Base-by-base conservation (phyloP, 2,888 invertebrate genomes). In the Agonum fuliginosum region DNA sequence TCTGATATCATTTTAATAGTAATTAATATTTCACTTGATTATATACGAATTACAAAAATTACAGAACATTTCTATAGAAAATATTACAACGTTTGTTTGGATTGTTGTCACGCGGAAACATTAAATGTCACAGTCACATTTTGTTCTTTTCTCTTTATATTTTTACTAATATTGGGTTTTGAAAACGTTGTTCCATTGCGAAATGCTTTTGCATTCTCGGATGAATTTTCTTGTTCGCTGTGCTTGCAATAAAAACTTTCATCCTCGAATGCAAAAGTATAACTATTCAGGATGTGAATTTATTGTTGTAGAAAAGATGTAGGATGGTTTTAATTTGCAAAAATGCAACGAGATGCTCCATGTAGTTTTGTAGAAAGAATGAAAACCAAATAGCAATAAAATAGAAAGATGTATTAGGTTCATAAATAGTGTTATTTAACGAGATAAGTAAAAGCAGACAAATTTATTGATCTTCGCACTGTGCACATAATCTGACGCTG, bases 321-420 rank as follows among this genome's bases (percentile, higher is more conserved):
- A 62, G 58, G 58, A 62, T 30, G 58, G 12, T 58, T 48, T 58
- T 58, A 58, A 48, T 58, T 58, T 24, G 54, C 24, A 10, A 58
- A 58, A 58, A 58, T 62, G 58, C 58, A 30, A 62, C 17, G 17
- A 17, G 17, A 46, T 46, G 30, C 8, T 30, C 8, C 4, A 30
- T 30, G 30, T 30, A 5, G 30, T 30, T 8, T n/a, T n/a, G 37
- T 46, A 8, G 58, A 8, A 62, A 27, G 58, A 62, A 62, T 62
- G 27, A 27, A 17, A 62, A 62, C 19, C 27, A 17, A 14, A 30
- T 17, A 8, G 58, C 58, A 62, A 62, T 62, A 62, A 62, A 62
- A 62, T 62, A 30, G 30, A 10, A 30, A 62, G 58, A 62, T 30
- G 58, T 62, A 62, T 62, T 62, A 62, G 58, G 58, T 62, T 62